Evolutionary conservation across 2,113 vertebrate species (phyloP), one percentile per base, ranked within the genome.

Genomic region (Cepphus grylle): DNA sequence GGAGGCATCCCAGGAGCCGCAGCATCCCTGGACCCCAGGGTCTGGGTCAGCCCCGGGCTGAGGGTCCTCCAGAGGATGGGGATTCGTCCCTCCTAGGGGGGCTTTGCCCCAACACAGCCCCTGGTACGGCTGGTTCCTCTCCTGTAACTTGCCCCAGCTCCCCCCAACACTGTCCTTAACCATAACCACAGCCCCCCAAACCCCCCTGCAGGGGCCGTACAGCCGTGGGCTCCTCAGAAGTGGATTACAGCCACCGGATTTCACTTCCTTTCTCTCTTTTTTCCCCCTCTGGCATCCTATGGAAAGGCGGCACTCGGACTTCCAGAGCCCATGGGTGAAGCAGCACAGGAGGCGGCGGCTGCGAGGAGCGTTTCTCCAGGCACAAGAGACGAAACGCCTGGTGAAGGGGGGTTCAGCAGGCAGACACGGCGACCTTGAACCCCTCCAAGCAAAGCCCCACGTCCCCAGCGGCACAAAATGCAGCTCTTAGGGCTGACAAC

Each of bases 1-100:
- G 1, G 0, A 72, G 42, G 29, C 30, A 74, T 73, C 71, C 61
- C 2, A 0, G 80, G 80, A 86, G 29, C 50, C 0, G 2, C 45
- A 53, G 88, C 76, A 74, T 45, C 85, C 84, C 80, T 18, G 77
- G 59, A 1, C 1, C 30, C 10, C 2, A 3, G 53, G 3, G 5
- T 1, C 5, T 3, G 53, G 59, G 56, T 36, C 32, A 59, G 26
- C 19, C n/a, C n/a, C 2, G 0, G 36, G 9, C 13, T 8, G 2
- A 0, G 30, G 18, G 5, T 26, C 25, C 61, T 23, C 63, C 11
- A 2, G 43, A 61, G 22, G 16, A 19, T 40, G 4, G 5, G 38
- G 58, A 14, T 22, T 59, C 45, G 50, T 27, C 47, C 47, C 15
- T 59, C 38, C 26, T 2, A 1, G 63, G n/a, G 26, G 8, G 40